phyloP scores from a whole-genome alignment of 2,797 vertebrate genomes.

The Spheniscus humboldti region DNA sequence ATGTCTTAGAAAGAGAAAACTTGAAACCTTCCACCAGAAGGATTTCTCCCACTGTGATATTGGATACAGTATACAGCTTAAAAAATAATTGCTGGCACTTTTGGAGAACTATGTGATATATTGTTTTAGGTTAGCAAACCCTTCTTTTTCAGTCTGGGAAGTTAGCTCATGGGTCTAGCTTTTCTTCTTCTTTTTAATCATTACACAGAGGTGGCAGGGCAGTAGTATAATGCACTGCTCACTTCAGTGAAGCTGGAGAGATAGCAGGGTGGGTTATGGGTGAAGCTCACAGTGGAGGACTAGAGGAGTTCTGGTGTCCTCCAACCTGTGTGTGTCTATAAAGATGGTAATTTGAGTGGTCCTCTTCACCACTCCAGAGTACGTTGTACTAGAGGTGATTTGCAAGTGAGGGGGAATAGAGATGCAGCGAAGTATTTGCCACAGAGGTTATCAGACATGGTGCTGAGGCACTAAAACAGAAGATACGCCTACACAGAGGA shows the following conservation, averaged over 20 bases:
- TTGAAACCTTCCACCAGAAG: neutral
- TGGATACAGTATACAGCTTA: neutral
- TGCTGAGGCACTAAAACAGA: neutral
- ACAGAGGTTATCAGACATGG: neutral
- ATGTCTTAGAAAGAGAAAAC: neutral
- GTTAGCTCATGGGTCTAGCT: neutral
- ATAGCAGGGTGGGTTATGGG: neutral
- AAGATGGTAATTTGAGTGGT: neutral
- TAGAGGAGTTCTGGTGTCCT: neutral
- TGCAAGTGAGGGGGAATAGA: neutral
- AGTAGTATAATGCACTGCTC: neutral
- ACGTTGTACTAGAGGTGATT: neutral
- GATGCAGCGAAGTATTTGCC: neutral
- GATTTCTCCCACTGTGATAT: neutral
- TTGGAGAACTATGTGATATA: neutral
- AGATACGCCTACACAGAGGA: neutral
- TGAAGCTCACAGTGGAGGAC: neutral
- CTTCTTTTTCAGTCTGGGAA: neutral
- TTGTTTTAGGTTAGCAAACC: neutral
- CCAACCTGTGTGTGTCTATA: neutral
- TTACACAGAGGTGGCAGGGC: neutral
- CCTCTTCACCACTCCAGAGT: neutral
- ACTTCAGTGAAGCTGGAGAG: neutral
- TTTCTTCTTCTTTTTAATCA: neutral
- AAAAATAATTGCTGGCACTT: neutral